These are phyloP conservation scores for Exephanes ischioxanthus DNA, from an alignment of 2,888 invertebrate species.

Conservation along the genomic window DNA sequence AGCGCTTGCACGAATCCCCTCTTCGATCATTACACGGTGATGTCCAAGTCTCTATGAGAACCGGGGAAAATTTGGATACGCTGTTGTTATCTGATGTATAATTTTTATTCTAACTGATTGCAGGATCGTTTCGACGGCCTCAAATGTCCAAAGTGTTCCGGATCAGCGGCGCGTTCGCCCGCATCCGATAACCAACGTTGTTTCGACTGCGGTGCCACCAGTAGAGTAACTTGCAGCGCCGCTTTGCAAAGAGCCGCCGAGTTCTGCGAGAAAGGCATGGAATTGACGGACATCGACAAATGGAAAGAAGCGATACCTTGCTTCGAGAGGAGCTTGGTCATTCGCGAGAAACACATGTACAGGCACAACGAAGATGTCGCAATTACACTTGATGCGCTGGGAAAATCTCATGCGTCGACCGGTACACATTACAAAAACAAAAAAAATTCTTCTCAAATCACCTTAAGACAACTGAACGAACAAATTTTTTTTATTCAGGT, in stretches of 20 bases:
- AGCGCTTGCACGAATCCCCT: constrained; percentile 87
- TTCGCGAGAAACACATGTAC: constrained; percentile 85
- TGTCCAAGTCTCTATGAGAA: constrained; percentile 19
- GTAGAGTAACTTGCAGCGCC: constrained; percentile 72
- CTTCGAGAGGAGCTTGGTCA: constrained; percentile 84
- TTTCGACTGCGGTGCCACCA: constrained; percentile 77
- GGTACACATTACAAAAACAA: constrained; percentile 81
- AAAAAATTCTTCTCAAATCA: neutral
- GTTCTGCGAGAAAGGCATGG: constrained; percentile 73
- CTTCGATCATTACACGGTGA: constrained; percentile 77
- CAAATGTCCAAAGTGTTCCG: constrained; percentile 84
- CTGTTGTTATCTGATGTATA: neutral
- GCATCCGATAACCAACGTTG: constrained; percentile 77
- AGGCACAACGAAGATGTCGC: constrained; percentile 86
- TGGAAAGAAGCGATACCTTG: constrained; percentile 83
- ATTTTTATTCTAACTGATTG: constrained; percentile 37
- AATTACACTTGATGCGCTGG: constrained; percentile 85
- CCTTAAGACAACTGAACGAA: neutral
- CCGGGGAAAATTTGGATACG: neutral
- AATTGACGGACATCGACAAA: constrained; percentile 71
- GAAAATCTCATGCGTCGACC: constrained; percentile 85
- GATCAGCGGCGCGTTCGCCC: constrained; percentile 75
- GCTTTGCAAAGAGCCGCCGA: constrained; percentile 81
- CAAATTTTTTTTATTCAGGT: constrained; percentile 77
- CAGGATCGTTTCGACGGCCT: constrained; percentile 84